These are phyloP conservation scores for Sciurus carolinensis DNA, from an alignment of 2,797 vertebrate species.

Conservation along the genomic window DNA sequence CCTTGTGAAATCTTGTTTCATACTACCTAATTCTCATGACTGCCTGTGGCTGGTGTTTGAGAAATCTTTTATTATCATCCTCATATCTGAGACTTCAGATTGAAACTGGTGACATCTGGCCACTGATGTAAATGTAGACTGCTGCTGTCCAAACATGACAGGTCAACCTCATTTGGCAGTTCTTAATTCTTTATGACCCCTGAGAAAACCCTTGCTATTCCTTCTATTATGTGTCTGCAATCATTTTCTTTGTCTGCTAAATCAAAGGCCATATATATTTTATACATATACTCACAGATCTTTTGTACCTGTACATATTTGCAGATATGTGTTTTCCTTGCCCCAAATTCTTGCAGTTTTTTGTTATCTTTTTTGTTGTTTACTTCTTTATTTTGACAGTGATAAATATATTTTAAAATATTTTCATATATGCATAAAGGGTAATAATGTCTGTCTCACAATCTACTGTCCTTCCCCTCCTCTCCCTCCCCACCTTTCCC, in stretches of 20 bases:
- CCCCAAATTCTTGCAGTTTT: neutral
- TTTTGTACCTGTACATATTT: neutral
- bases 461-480: no score
- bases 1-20: conserved; percentile 33
- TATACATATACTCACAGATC: neutral
- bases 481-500: no score
- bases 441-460: no score
- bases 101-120: neutral
- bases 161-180: neutral
- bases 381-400: no score
- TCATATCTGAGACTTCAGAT: neutral
- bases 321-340: neutral
- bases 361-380: no score
- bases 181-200: neutral
- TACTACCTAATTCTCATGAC: neutral
- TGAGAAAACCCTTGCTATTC: neutral
- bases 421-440: no score
- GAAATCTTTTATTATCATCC: conserved; percentile 10
- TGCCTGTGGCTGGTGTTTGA: conserved; percentile 35
- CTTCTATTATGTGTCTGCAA: neutral
- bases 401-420: no score
- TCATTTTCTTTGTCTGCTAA: neutral
- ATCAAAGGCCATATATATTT: neutral
- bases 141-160: neutral
- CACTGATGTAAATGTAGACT: neutral